Evolutionary conservation across 1,140 invertebrate species (phyloP).

Genomic region (Drosophila lacteicornis): DNA sequence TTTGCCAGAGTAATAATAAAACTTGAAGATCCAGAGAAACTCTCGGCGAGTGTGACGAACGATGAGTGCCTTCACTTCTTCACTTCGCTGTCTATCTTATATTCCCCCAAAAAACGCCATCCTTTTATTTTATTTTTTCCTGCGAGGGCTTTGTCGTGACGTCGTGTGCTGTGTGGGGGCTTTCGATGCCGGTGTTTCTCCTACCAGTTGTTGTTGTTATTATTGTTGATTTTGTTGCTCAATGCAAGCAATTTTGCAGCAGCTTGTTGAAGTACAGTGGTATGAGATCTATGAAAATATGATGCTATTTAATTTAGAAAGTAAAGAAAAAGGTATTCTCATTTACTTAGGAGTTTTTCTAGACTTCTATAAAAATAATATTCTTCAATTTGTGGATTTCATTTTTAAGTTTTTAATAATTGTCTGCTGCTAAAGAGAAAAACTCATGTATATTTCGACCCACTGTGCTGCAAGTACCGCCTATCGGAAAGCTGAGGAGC

Average conservation of each 20-base stretch:
- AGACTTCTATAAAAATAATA: too few species aligned
- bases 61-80: slow-evolving; percentile 41
- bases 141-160: slow-evolving; percentile 56
- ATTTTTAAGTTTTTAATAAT: too few species aligned
- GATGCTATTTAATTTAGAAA: too few species aligned
- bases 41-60: slow-evolving; percentile 61
- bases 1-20: slow-evolving; percentile 10
- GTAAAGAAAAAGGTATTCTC: too few species aligned
- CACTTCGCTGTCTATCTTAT: slow-evolving; percentile 8
- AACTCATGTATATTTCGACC: not conserved
- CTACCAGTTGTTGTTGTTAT: slow-evolving; percentile 30
- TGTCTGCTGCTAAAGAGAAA: too few species aligned
- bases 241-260: slow-evolving; percentile 51
- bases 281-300: not conserved
- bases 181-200: slow-evolving; percentile 44
- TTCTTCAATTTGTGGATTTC: too few species aligned
- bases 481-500: slow-evolving; percentile 31
- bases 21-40: slow-evolving; percentile 42
- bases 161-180: slow-evolving; percentile 79
- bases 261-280: slow-evolving; percentile 39
- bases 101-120: slow-evolving; percentile 3
- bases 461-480: slow-evolving; percentile 54
- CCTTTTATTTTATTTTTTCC: slow-evolving; percentile 6
- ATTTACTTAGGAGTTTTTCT: too few species aligned
- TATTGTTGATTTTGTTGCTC: slow-evolving; percentile 39